Evolutionary conservation across 2,797 vertebrate genomes (phyloP), one percentile per base, ranked within the genome.

Genomic region (Neostethus bicornis): DNA sequence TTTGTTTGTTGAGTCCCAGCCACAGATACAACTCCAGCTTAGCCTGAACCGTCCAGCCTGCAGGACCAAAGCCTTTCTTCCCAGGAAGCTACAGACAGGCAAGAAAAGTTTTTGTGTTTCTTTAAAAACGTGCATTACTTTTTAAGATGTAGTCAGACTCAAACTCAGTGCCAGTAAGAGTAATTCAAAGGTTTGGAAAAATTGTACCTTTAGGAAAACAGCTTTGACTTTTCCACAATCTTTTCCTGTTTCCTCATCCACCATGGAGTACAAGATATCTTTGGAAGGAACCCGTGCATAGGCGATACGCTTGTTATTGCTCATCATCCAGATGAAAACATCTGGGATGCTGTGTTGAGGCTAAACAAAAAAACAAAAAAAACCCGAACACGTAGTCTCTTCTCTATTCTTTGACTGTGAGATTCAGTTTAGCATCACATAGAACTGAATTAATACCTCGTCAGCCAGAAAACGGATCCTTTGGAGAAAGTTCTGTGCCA

Each of bases 171-270:
- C n/a, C n/a, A 38, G 2, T 21, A 1, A 39, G 24, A 19, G 4
- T 23, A 29, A 44, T 32, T 23, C 12, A 44, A 16, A 8, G 19
- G 14, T 23, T 42, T 41, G 7, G 34, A 14, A 20, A 37, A 16
- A 21, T 5, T 28, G 12, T 67, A 98, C 97, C 94, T 94, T 98
- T 45, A 98, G 93, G 80, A 99, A 98, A 73, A 97, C 83, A 0
- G 95, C 95, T 87, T 98, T 97, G 86, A 99, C 95, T 85, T 98
- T 99, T 58, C 92, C 91, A 1, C 96, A 98, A 89, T 98, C 97
- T 85, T 96, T 98, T 41, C 97, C 97, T 4, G 85, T 90, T 83
- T 99, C 97, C 73, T 99, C 96, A 0, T 96, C 95, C 67, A 97
- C 94, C 0, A 93, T 85, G 68, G 97, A 99, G 90, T 94, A 94